Conservation (phyloP, 2,113 vertebrate species). For the Picathartes gymnocephalus region DNA sequence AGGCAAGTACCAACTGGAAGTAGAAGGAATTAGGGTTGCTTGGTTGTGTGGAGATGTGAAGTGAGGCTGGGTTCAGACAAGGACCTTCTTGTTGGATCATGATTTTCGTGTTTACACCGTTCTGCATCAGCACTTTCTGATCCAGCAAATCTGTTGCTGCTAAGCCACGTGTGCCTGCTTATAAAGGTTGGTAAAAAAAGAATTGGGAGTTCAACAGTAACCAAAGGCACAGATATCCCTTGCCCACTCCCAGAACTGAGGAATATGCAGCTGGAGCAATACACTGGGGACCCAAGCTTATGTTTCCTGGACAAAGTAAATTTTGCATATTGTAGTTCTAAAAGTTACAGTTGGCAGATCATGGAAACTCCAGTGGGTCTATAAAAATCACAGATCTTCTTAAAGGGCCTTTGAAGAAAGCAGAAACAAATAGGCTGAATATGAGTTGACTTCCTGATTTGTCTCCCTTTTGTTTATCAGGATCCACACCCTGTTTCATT, state of each 20-base stretch:
- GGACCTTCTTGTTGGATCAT: not conserved
- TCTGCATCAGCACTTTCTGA: not conserved
- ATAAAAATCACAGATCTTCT: not conserved
- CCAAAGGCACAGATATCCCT: not conserved
- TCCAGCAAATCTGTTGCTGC: not conserved
- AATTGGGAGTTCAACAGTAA: not conserved
- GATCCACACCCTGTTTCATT: not conserved
- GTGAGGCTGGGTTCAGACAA: constrained; percentile 23
- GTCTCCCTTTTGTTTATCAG: not conserved
- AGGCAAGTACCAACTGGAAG: constrained; percentile 47
- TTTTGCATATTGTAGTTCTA: not conserved
- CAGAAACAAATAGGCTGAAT: not conserved
- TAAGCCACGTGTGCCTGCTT: not conserved
- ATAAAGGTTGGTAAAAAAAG: not conserved
- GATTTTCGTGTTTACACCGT: constrained; percentile 31
- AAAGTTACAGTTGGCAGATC: not conserved
- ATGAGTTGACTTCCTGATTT: not conserved
- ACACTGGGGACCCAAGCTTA: not conserved
- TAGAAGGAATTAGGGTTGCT: not conserved
- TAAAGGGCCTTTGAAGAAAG: not conserved
- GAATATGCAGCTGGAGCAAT: not conserved
- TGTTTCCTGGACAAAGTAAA: accelerated
- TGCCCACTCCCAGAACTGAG: not conserved
- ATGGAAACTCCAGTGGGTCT: not conserved
- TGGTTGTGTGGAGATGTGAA: not conserved